phyloP scores from a whole-genome alignment of 2,888 invertebrate species.

The Rosalia funebris region DNA sequence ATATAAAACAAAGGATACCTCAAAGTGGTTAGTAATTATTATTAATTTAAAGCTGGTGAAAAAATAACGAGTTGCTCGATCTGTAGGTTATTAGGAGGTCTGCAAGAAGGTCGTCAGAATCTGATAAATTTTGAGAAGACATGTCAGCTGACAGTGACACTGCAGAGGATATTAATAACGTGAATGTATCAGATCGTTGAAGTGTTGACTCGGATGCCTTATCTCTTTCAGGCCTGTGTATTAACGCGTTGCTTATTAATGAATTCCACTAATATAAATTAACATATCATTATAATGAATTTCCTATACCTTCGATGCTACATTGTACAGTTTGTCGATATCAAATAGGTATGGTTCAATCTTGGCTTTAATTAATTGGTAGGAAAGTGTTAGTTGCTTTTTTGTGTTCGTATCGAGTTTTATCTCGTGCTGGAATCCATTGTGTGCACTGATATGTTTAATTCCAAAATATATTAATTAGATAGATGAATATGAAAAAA shows the following conservation, averaged over 20 bases:
- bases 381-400: slow-evolving; percentile 19
- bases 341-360: slow-evolving; percentile 26
- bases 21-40: slow-evolving; percentile 4
- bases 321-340: slow-evolving; percentile 24
- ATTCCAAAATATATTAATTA: too few species aligned
- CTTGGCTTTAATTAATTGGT: slow-evolving; percentile 28
- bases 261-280: slow-evolving; percentile 48
- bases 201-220: slow-evolving; percentile 49
- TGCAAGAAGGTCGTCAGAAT: slow-evolving; percentile 24
- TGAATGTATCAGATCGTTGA: slow-evolving; percentile 47
- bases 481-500: too few species aligned
- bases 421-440: slow-evolving; percentile 7
- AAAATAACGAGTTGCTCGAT: slow-evolving; percentile 18
- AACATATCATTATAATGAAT: slow-evolving; percentile 48
- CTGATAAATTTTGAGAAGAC: slow-evolving; percentile 31
- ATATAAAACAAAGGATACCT: background rate
- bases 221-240: slow-evolving; percentile 45
- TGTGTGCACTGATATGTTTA: background rate
- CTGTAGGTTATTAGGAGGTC: slow-evolving; percentile 25
- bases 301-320: slow-evolving; percentile 25
- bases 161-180: slow-evolving; percentile 52
- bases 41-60: slow-evolving; percentile 2
- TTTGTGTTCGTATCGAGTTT: slow-evolving; percentile 3
- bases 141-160: slow-evolving; percentile 48
- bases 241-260: slow-evolving; percentile 53